Base-by-base conservation (phyloP, 2,888 invertebrate genomes). In the Aradus depressus region DNA sequence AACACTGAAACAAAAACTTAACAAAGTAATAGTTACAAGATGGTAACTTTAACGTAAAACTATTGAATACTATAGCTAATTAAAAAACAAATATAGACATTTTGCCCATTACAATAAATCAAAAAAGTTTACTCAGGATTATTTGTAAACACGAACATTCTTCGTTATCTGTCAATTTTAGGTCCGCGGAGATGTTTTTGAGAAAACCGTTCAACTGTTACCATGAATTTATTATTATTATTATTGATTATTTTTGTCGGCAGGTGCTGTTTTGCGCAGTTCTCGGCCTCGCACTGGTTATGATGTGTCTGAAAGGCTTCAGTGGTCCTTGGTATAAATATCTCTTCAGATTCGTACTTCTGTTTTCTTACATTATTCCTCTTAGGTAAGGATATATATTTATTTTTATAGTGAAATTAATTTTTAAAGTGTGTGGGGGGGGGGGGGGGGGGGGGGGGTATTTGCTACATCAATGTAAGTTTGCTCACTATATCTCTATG, bases 341-440 rank as follows among this genome's bases (percentile, higher is more conserved):
- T 69, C 79, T 96, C 75, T 93, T 97, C 72, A 76, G 98, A 64
- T 98, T 98, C 65, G 81, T 98, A 47, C 75, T 98, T 37, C 77
- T 98, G 16, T 98, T 98, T 72, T 98, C 98, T 0, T 99, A 98
- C 71, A 98, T 98, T 62, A 96, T 98, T 65, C 98, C 98, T 14
- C 93, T 98, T 62, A 89, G 87, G 82, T 84, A 63, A 72, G 70
- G 61, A 34, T 25, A 25, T 32, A 34, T 14, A 42, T 14, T 58
- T 43, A 39, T 25, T 47, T 4, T 12, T 37, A 3, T 35, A 18
- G 19, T 37, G 25, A 16, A 3, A n/a, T 4, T 28, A 23, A 19
- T 12, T 26, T 26, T 39, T 21, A 44, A 35, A 4, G n/a, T n/a
- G n/a, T n/a, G n/a, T n/a, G n/a, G n/a, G n/a, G n/a, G n/a, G n/a